Evolutionary conservation across 2,113 vertebrate genomes (phyloP).

Genomic region (Nettapus auritus): DNA sequence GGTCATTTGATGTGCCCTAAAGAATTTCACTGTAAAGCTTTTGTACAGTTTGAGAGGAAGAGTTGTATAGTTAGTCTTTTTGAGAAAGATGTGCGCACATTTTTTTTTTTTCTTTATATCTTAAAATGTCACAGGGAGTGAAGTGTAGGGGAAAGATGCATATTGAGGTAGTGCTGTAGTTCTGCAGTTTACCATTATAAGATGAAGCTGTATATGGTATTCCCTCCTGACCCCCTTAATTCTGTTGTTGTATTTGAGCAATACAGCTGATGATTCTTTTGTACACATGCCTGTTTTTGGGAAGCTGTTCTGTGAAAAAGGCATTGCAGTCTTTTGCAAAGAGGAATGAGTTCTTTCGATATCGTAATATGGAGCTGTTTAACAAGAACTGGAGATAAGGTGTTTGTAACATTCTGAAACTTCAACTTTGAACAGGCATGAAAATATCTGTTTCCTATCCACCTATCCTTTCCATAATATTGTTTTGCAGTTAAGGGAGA

Average conservation of each 20-base stretch:
- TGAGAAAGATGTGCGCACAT: not conserved
- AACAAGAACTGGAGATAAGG: not conserved
- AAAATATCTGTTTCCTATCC: not conserved
- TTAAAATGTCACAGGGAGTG: not conserved
- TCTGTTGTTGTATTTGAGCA: not conserved
- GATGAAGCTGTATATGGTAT: not conserved
- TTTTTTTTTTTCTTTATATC: not conserved
- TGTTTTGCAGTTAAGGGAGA: not conserved
- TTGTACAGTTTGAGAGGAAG: not conserved
- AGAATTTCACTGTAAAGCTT: not conserved
- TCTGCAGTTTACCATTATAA: not conserved
- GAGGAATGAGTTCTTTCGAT: not conserved
- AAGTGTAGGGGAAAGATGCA: not conserved
- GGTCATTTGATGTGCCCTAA: not conserved
- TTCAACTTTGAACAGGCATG: not conserved
- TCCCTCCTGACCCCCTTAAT: not conserved
- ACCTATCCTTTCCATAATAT: not conserved
- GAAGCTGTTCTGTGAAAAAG: not conserved
- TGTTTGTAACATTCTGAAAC: not conserved
- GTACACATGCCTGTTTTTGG: not conserved
- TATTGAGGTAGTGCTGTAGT: not conserved
- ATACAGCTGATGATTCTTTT: not conserved
- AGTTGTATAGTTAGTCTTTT: not conserved
- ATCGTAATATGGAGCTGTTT: rapidly evolving
- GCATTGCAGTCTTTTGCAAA: not conserved